Conservation (phyloP, 2,888 invertebrate genomes). For the Hymenopus coronatus region DNA sequence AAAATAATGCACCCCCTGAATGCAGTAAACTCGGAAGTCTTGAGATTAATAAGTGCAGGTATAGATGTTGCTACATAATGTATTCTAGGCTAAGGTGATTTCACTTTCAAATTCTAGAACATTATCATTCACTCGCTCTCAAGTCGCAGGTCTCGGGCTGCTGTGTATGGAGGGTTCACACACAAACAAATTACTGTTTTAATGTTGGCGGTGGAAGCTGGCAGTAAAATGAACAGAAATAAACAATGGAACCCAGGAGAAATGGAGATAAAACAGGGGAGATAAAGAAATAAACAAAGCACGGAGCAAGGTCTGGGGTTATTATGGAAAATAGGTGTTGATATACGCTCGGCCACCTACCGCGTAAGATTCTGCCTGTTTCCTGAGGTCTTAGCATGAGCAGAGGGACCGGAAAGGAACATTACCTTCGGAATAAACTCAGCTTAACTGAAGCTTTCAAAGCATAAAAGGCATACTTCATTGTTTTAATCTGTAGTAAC, state of each 20-base stretch:
- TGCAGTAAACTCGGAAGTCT: background rate
- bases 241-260: background rate
- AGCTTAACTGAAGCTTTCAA: no score
- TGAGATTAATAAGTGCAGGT: background rate
- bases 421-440: no score
- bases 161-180: background rate
- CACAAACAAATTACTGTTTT: conserved; percentile 11
- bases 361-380: background rate
- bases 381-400: background rate
- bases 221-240: conserved; percentile 8
- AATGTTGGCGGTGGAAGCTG: background rate
- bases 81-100: background rate
- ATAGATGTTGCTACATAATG: background rate
- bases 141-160: background rate
- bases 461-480: no score
- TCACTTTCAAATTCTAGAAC: no score
- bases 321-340: background rate
- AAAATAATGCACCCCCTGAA: background rate
- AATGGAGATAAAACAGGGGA: background rate
- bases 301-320: background rate
- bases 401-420: no score
- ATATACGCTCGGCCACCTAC: background rate
- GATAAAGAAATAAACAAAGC: conserved; percentile 15
- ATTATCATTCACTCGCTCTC: background rate
- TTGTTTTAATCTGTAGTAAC: no score